phyloP scores from a whole-genome alignment of 2,888 invertebrate genomes.

The Calliphora vomitoria region DNA sequence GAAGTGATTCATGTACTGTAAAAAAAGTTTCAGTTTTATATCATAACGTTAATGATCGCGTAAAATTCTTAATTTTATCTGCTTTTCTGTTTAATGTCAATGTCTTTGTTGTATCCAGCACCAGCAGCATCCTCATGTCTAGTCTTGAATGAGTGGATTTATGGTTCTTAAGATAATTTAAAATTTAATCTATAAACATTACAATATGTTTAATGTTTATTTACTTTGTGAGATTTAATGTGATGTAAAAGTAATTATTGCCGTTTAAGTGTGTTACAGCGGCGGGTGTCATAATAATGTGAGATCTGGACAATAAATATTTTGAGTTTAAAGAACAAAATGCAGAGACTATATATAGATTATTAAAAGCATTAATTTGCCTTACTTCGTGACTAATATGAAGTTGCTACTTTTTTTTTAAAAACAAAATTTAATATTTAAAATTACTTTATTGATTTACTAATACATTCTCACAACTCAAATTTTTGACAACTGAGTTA shows the following conservation, averaged over 20 bases:
- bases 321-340: neutral
- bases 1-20: slow-evolving; percentile 35
- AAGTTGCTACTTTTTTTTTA: no score
- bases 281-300: neutral
- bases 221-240: slow-evolving; percentile 3
- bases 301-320: neutral
- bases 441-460: no score
- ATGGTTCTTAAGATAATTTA: slow-evolving; percentile 38
- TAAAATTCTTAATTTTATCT: slow-evolving; percentile 54
- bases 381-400: no score
- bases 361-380: no score
- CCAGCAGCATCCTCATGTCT: neutral
- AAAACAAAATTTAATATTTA: no score
- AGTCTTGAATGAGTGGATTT: neutral
- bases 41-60: slow-evolving; percentile 43
- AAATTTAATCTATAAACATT: slow-evolving; percentile 4
- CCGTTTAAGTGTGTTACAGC: neutral
- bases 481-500: no score
- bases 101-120: slow-evolving; percentile 5
- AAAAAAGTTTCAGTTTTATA: neutral
- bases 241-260: slow-evolving; percentile 18
- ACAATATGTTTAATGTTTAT: slow-evolving; percentile 48
- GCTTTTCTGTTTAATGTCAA: slow-evolving; percentile 44
- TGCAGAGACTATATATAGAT: no score
- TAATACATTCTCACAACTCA: no score